Conservation (phyloP, 2,113 vertebrate species). For the Glaucomys volans region DNA sequence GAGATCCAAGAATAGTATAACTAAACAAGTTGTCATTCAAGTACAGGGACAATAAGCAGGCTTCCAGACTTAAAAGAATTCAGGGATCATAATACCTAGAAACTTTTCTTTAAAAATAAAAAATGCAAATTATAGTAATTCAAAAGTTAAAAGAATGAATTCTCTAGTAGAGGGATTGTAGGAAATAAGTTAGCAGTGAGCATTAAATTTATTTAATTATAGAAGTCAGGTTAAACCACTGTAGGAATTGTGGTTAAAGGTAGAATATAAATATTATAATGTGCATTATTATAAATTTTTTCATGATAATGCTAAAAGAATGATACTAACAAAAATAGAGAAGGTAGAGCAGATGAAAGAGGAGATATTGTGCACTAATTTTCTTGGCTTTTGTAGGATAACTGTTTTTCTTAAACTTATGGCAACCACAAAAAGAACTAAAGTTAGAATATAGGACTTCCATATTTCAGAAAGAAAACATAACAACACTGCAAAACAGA, state of each 20-base stretch:
- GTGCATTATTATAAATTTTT: background rate
- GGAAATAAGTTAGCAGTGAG: background rate
- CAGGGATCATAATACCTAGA: background rate
- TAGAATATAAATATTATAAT: background rate
- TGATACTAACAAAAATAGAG: background rate
- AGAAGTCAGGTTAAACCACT: background rate
- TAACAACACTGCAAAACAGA: background rate
- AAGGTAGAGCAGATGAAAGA: background rate
- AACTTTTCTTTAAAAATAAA: background rate
- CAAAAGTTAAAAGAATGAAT: background rate
- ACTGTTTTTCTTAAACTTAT: background rate
- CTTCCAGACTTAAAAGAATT: constrained; percentile 21
- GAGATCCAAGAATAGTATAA: background rate
- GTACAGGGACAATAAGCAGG: background rate
- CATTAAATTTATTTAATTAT: background rate
- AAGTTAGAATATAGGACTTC: background rate
- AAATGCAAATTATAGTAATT: no score
- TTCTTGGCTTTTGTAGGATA: background rate
- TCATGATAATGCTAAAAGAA: background rate
- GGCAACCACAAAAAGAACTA: background rate
- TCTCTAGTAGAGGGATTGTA: background rate
- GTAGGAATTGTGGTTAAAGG: background rate
- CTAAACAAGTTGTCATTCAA: background rate
- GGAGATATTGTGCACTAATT: background rate
- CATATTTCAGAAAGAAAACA: background rate